Evolutionary conservation across 2,797 vertebrate species (phyloP), one percentile per base, ranked within the genome.

Genomic region (Macropus fuliginosus): DNA sequence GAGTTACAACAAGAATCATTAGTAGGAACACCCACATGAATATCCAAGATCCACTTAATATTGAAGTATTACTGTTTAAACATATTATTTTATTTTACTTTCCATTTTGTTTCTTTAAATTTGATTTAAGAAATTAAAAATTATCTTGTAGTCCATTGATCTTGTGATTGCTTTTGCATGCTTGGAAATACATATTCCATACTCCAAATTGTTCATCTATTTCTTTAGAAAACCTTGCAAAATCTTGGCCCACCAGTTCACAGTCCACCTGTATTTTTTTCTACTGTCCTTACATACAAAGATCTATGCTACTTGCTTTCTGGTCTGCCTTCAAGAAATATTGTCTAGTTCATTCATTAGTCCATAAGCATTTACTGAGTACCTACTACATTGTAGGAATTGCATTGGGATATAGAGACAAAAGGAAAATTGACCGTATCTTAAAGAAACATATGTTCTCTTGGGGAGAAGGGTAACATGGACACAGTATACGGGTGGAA

Each of bases 71-170:
- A 3, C 29, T 92, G 66, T n/a, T 50, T 46, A 92, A 91, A 55
- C 5, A 29, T 92, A 4, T 92, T 89, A 3, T 92, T 94, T 50
- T 95, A 34, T 55, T 95, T 96, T 91, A 29, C 2, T 93, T 12
- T 14, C n/a, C 56, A 56, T 91, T 94, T 40, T 74, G 5, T 74
- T 74, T 74, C 55, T 21, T 95, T 92, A 96, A 81, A 46, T 81
- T 40, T 40, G 16, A 46, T 81, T 81, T 81, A 81, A 46, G n/a
- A 81, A 81, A 46, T 81, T 81, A 34, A 24, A 81, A 81, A 8
- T 21, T 24, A 8, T 24, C 0, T 40, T 81, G 46, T 46, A 81
- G 16, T 40, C 18, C 9, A 24, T 24, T 81, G 66, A 81, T 46
- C 6, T 40, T 66, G 34, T 66, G 66, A 81, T 81, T 81, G 66